These are phyloP conservation scores for Ondatra zibethicus DNA, from an alignment of 2,113 vertebrate genomes.

Conservation along the genomic window DNA sequence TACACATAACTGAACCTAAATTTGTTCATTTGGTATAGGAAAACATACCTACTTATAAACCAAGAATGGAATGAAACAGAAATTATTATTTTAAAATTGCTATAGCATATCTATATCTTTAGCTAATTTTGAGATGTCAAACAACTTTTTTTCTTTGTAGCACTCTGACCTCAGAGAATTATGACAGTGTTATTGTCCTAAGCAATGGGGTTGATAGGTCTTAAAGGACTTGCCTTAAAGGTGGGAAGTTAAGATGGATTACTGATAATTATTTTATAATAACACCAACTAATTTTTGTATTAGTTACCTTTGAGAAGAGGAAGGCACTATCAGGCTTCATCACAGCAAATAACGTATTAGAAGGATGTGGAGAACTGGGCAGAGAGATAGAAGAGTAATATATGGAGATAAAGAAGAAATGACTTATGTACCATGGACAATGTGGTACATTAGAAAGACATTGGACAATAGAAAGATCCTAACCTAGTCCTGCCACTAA, in stretches of 20 bases:
- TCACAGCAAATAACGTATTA: not conserved
- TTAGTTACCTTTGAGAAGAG: not conserved
- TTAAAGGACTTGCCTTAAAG: not conserved
- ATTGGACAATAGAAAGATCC: not conserved
- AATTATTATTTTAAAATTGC: not conserved
- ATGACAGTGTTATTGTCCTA: not conserved
- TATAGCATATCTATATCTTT: not conserved
- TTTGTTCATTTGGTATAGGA: not conserved
- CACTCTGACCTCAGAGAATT: not conserved
- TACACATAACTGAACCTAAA: conserved; percentile 27
- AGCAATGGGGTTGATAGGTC: not conserved
- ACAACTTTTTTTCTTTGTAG: not conserved
- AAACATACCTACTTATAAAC: not conserved
- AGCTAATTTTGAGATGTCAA: conserved; percentile 5
- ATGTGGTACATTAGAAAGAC: not conserved
- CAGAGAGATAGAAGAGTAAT: not conserved
- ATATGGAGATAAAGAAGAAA: not conserved
- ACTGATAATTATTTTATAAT: not conserved
- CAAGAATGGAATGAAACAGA: not conserved
- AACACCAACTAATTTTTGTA: not conserved
- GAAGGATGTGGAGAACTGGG: not conserved
- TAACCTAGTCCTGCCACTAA: not conserved
- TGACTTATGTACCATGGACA: not conserved
- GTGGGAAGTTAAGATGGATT: conserved; percentile 11
- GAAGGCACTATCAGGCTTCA: not conserved